Evolutionary conservation across 2,888 invertebrate genomes (phyloP).

Genomic region (Microctonus brassicae): DNA sequence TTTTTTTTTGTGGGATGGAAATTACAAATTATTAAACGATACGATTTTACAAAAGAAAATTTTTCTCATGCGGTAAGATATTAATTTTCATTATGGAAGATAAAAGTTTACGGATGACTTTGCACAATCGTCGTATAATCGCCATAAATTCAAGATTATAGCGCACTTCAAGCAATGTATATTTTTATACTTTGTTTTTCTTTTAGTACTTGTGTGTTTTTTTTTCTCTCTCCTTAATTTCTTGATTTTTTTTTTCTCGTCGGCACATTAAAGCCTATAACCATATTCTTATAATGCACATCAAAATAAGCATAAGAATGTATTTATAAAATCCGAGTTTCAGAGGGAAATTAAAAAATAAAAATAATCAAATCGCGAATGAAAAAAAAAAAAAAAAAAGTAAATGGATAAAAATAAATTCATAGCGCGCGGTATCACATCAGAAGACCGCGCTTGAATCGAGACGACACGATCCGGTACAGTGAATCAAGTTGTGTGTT

Average conservation of each 20-base stretch:
- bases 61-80: background rate
- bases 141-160: slow-evolving; percentile 21
- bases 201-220: background rate
- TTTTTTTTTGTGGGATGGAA: background rate
- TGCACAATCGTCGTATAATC: slow-evolving; percentile 16
- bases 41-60: background rate
- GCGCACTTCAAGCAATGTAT: background rate
- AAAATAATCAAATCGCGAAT: too few species aligned
- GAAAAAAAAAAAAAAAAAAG: background rate
- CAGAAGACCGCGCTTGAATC: slow-evolving; percentile 22
- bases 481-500: slow-evolving; percentile 60
- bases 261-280: background rate
- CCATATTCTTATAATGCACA: background rate
- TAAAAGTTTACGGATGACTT: slow-evolving; percentile 21
- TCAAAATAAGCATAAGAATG: background rate
- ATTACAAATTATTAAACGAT: background rate
- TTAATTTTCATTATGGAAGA: slow-evolving; percentile 23
- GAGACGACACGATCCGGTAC: slow-evolving; percentile 15
- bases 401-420: background rate
- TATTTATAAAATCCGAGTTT: background rate
- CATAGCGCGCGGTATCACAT: slow-evolving; percentile 22
- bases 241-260: background rate
- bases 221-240: background rate
- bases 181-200: background rate
- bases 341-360: too few species aligned